Percentiles rank a stretch among this genome's conserved stretches.
Conservation (phyloP, 2,797 vertebrate genomes). For the Momotus momota region DNA sequence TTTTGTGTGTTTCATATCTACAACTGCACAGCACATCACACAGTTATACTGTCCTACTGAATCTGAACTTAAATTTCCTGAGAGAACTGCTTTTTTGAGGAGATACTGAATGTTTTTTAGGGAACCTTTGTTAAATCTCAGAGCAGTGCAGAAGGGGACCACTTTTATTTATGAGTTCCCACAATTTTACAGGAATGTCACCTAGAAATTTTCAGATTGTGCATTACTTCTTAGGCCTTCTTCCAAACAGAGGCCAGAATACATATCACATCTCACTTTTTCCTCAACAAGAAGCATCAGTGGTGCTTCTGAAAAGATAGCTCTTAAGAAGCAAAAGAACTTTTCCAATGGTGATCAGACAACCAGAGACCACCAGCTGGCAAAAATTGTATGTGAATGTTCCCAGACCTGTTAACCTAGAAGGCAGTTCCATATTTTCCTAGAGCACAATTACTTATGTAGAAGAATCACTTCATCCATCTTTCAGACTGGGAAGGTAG, state of each 20-base stretch:
- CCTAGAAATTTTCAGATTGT: neutral
- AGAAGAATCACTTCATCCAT: accelerated
- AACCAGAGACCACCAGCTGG: neutral
- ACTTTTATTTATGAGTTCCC: neutral
- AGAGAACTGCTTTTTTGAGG: neutral
- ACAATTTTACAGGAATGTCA: neutral
- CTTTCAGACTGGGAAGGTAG: neutral
- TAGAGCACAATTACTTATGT: neutral
- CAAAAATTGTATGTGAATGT: neutral
- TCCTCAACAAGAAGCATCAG: neutral
- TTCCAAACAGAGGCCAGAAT: neutral
- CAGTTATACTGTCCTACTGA: neutral
- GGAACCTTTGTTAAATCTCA: neutral
- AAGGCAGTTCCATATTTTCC: neutral
- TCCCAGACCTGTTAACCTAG: neutral
- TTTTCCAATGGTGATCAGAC: neutral
- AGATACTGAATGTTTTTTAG: neutral
- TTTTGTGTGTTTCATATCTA: neutral
- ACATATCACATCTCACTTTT: neutral
- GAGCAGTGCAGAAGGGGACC: neutral
- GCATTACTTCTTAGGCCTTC: neutral
- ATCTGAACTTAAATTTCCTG: neutral
- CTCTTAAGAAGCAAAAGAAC: neutral
- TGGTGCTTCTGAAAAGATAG: neutral
- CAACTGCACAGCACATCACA: neutral